Base-by-base conservation (phyloP, 1,140 invertebrate species). In the Euglossa dilemma region DNA sequence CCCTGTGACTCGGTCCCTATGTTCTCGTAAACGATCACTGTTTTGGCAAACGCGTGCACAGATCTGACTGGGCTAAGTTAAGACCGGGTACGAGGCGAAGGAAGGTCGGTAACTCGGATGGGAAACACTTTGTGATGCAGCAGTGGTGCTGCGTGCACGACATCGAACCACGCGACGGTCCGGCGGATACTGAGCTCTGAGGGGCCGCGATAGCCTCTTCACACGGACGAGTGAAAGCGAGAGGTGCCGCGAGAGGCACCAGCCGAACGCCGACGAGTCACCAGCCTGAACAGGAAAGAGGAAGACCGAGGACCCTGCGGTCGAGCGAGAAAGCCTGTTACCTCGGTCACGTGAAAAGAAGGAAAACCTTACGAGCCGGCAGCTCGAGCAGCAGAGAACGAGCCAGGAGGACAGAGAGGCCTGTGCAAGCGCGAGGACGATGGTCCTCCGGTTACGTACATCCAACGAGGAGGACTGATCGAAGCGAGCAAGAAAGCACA, bases 191-290 rank as follows among this genome's bases (percentile, higher is more conserved):
- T 89, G 87, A 89, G 70, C 84, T 81, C 77, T 54, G 69, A 69
- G 28, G 76, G 69, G 56, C 69, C 84, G 87, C 82, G 84, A 89
- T 86, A 89, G 87, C 84, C 87, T 89, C 86, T 89, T 89, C 87
- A 81, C 80, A 84, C 83, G 81, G 78, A 82, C 86, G 84, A 89
- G 87, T 89, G 87, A 89, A 89, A 89, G 87, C 87, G 86, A 89
- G 86, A 88, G 87, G 87, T 86, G 86, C 84, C 86, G 47, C 87
- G 47, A 61, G 64, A 52, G 73, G 64, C 63, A 75, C 71, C 73
- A 45, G 47, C 70, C 61, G 73, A 71, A 57, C 28, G 63, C 45
- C 73, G 80, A 72, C 75, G 57, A 74, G 76, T 64, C 71, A 66
- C 63, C 74, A 84, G 85, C 36, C 28, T 47, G 76, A 86, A 36